Evolutionary conservation across 2,113 vertebrate species (phyloP).

Genomic region (Pao palembangensis): DNA sequence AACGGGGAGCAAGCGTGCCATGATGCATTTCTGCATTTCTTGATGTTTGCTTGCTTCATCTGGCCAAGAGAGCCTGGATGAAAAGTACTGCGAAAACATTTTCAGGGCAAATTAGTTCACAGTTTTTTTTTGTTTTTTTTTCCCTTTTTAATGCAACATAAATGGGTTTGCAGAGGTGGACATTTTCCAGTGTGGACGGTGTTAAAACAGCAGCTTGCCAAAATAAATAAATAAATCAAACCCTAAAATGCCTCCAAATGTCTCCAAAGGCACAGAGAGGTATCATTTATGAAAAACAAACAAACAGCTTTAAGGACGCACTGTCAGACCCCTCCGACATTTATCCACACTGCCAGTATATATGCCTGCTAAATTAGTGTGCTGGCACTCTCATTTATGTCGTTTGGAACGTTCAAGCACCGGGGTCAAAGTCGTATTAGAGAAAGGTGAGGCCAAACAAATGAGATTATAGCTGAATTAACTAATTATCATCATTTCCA

Average conservation of each 20-base stretch:
- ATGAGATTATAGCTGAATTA: constrained; percentile 78
- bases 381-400: constrained; percentile 55
- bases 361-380: constrained; percentile 46
- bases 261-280: constrained; percentile 1
- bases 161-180: not conserved
- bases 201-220: constrained; percentile 29
- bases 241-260: not conserved
- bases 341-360: constrained; percentile 32
- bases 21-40: constrained; percentile 6
- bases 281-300: constrained; percentile 13
- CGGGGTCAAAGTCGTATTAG: constrained; percentile 63
- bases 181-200: not conserved
- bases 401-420: constrained; percentile 51
- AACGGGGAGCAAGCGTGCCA: not conserved
- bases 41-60: too few species aligned
- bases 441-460: constrained; percentile 68
- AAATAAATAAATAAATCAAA: not conserved
- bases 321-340: constrained; percentile 22
- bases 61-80: not conserved
- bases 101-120: not conserved
- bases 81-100: not conserved
- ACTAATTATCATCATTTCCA: constrained; percentile 78
- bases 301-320: constrained; percentile 18
- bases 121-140: not conserved
- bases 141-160: too few species aligned